These are phyloP conservation scores for Gonioctena quinquepunctata DNA, from an alignment of 1,140 invertebrate genomes.

Conservation along the genomic window DNA sequence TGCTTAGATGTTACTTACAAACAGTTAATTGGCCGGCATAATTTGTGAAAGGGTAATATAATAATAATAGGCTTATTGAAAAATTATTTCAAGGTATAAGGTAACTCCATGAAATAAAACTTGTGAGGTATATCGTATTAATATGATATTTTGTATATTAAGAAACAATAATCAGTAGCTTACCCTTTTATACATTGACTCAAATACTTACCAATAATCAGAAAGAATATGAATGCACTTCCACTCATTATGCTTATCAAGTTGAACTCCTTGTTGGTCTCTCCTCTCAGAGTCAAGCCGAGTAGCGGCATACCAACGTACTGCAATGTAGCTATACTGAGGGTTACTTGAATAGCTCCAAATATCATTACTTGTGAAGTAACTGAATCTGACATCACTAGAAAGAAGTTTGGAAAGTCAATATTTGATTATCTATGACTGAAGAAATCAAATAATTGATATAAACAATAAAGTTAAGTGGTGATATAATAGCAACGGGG, in stretches of 20 bases:
- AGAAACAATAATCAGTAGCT: neutral
- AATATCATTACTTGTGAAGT: constrained; percentile 38
- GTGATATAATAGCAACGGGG: too few relatives aligned
- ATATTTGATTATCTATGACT: too few relatives aligned
- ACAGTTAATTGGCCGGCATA: too few relatives aligned
- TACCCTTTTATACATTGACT: neutral
- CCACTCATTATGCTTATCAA: constrained; percentile 33
- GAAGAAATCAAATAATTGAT: too few relatives aligned
- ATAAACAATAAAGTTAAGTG: too few relatives aligned
- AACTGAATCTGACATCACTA: constrained; percentile 40
- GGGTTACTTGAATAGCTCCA: constrained; percentile 39
- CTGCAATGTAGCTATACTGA: constrained; percentile 45
- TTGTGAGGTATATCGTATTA: too few relatives aligned
- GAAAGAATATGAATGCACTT: constrained; percentile 34
- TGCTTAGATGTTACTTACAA: too few relatives aligned
- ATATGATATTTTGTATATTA: neutral
- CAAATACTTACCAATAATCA: constrained; percentile 32
- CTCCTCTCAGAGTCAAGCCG: constrained; percentile 37
- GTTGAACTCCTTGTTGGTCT: constrained; percentile 34
- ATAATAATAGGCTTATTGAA: too few relatives aligned
- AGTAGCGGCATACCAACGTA: constrained; percentile 37
- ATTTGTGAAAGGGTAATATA: too few relatives aligned
- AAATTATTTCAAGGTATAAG: too few relatives aligned
- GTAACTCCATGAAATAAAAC: too few relatives aligned
- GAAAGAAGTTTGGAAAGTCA: too few relatives aligned